Base-by-base conservation (phyloP, 2,888 invertebrate genomes). In the Nomada ferruginata region DNA sequence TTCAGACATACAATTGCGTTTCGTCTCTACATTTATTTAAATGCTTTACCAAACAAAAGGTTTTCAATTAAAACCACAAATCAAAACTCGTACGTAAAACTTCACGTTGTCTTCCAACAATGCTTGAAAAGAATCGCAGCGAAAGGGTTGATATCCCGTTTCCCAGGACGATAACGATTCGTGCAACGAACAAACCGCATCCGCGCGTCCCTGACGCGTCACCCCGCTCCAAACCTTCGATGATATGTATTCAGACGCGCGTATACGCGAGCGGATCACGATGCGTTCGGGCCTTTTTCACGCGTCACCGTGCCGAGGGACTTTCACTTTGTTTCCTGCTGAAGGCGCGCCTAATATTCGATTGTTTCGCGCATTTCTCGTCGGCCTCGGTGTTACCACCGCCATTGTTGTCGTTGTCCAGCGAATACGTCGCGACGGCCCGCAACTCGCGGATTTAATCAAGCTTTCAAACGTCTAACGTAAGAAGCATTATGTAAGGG, bases 321-420 rank as follows among this genome's bases (percentile, higher is more conserved):
- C 86, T 86, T 86, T 86, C 86, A 86, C 86, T 87, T 83, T 60
- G 85, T 85, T 86, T 78, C 78, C 78, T 79, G 78, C 76, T 47
- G 42, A 20, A 63, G 76, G 79, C 73, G 75, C 71, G 78, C 65
- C 82, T 82, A 77, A 75, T 82, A 76, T 79, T 87, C 85, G 72
- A 86, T 84, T 84, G 86, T 86, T 65, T 76, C 79, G 66, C 70
- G 76, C 75, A 52, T 65, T 65, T 72, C 79, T 74, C 71, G 74
- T 64, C 82, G 65, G 71, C 50, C 63, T 53, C 64, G 81, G 55
- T 72, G 44, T 15, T 53, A 26, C 47, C 63, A 52, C 55, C 60
- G 52, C 26, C 42, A 29, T 36, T n/a, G 63, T 23, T n/a, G 15
- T n/a, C 50, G 47, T 29, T 52, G 53, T 4, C 1, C 23, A 15